phyloP scores from a whole-genome alignment of 1,140 invertebrate genomes.

The Lepidurus packardi region DNA sequence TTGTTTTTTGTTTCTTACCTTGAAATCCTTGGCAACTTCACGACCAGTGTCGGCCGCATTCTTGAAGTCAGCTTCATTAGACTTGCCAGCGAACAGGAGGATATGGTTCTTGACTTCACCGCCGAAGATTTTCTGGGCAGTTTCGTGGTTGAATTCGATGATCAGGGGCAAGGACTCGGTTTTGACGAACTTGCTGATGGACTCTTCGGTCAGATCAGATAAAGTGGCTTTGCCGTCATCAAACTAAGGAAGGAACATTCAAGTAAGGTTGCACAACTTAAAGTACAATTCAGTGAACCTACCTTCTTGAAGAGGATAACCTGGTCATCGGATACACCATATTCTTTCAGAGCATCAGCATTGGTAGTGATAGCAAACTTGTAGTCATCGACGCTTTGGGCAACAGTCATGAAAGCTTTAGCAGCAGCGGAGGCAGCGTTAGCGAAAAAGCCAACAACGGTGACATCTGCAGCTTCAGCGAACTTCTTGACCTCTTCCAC shows the following conservation, averaged over 20 bases:
- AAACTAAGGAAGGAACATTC: constrained; percentile 57
- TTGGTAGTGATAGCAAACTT: constrained; percentile 79
- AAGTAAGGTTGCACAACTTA: neutral
- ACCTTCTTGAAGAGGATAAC: constrained; percentile 88
- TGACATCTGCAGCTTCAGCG: constrained; percentile 69
- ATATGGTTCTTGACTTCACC: constrained; percentile 96
- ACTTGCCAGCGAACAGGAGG: constrained; percentile 87
- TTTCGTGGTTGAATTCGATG: constrained; percentile 96
- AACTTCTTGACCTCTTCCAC: constrained; percentile 80
- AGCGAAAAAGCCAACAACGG: constrained; percentile 92
- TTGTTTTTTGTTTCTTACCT: constrained; percentile 54
- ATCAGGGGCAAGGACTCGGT: constrained; percentile 83
- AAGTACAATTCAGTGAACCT: constrained; percentile 39
- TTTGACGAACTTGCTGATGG: constrained; percentile 76
- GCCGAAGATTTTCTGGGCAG: constrained; percentile 88
- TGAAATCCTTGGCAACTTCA: constrained; percentile 78
- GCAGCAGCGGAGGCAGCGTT: constrained; percentile 69
- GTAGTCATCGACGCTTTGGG: constrained; percentile 74
- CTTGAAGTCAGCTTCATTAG: constrained; percentile 54
- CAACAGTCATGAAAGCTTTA: constrained; percentile 76
- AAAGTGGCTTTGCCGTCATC: constrained; percentile 84
- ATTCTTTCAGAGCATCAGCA: constrained; percentile 66
- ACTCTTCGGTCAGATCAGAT: constrained; percentile 60
- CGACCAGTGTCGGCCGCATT: constrained; percentile 67
- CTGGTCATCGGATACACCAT: constrained; percentile 64